Evolutionary conservation across 92 coral and sea anemone species (phyloP), one percentile per base, ranked within the genome.

Genomic region (Chrysogorgia sp.): DNA sequence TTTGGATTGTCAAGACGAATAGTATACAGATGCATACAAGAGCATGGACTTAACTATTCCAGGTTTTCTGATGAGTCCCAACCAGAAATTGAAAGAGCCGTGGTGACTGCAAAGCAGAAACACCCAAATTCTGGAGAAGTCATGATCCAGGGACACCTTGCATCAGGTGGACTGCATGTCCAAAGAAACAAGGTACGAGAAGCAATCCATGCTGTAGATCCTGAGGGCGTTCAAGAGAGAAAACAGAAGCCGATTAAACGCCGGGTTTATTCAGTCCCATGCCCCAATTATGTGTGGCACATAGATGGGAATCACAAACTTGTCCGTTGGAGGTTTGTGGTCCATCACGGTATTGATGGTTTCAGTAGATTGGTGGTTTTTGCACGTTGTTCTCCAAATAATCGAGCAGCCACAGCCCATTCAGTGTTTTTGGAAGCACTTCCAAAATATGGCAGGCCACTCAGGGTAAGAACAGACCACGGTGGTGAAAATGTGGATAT

Each of bases 401-500:
- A 63, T 32, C 34, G 13, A 21, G 69, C 69, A 2, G 69, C 25
- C 13, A 63, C 69, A 0, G 69, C 31, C 19, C 69, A 63, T 31
- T 34, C 69, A 21, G 13, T 25, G 31, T 63, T 63, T 21, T 20
- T 10, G 0, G 1, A 1, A 1, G 69, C 69, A 63, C 35, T 49
- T 17, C 0, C 59, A 40, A 67, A 58, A 67, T 78, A 67, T 41
- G n/a, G n/a, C n/a, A n/a, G n/a, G n/a, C n/a, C n/a, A n/a, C n/a
- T n/a, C n/a, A n/a, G n/a, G n/a, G n/a, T n/a, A n/a, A n/a, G n/a
- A n/a, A n/a, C n/a, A n/a, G n/a, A n/a, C n/a, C n/a, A n/a, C n/a
- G n/a, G n/a, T 19, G 84, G 88, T 17, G 79, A 67, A 66, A 83
- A 83, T 41, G 72, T 84, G 23, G 79, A 68, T 30, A 65, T 84